phyloP scores from a whole-genome alignment of 2,113 vertebrate genomes.

The Mirza zaza region DNA sequence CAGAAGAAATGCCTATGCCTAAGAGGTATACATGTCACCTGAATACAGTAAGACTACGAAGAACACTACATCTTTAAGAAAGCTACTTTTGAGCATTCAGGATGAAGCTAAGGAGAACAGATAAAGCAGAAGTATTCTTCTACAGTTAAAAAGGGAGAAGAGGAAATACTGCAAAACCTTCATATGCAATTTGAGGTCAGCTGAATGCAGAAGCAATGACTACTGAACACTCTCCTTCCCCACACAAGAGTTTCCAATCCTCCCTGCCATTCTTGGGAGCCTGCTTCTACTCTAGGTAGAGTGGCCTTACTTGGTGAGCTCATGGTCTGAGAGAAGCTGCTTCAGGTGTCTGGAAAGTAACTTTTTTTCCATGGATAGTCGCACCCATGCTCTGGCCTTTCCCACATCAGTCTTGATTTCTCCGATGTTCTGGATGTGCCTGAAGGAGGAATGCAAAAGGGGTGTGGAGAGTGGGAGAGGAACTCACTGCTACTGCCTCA shows the following conservation, averaged over 20 bases:
- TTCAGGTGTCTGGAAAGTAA: constrained; percentile 97
- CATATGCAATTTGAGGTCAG: background rate
- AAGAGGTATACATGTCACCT: background rate
- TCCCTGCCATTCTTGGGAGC: background rate
- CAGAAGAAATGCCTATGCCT: background rate
- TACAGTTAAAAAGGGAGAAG: background rate
- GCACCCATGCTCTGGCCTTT: constrained; percentile 97
- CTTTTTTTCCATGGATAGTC: constrained; percentile 99
- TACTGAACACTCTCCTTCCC: background rate
- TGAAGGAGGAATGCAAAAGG: constrained; percentile 71
- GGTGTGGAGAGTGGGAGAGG: background rate
- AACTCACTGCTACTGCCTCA: background rate
- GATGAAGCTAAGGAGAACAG: background rate
- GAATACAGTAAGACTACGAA: background rate
- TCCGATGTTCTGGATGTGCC: constrained; percentile 98
- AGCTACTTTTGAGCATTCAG: background rate
- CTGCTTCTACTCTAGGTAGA: background rate
- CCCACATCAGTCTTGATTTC: constrained; percentile 99
- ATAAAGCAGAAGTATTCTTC: background rate
- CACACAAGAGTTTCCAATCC: background rate
- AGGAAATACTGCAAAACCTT: background rate
- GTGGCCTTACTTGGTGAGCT: constrained; percentile 94
- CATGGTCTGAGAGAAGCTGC: constrained; percentile 96
- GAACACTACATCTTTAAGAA: background rate
- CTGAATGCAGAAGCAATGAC: background rate